These are phyloP conservation scores for Probaryconus sp. DNA, from an alignment of 1,140 invertebrate genomes.

Conservation along the genomic window DNA sequence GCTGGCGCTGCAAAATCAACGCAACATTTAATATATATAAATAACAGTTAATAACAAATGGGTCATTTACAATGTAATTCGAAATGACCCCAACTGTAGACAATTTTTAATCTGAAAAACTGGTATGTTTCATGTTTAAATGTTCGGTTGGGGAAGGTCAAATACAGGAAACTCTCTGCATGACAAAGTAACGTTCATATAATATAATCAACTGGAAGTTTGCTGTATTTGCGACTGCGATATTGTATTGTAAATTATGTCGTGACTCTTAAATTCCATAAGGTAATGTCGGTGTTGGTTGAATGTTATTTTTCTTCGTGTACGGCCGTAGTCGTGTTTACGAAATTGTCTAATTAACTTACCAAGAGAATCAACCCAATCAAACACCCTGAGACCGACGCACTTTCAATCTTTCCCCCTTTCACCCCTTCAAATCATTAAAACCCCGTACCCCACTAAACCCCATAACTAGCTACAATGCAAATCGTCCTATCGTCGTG, in stretches of 20 bases:
- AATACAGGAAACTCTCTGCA: too few species aligned
- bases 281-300: conserved; percentile 28
- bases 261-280: conserved; percentile 2
- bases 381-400: conserved; percentile 17
- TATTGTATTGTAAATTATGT: not conserved
- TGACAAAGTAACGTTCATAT: too few species aligned
- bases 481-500: conserved; percentile 63
- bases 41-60: too few species aligned
- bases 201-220: not conserved
- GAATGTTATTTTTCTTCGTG: conserved; percentile 42
- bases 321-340: conserved; percentile 52
- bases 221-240: not conserved
- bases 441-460: not conserved
- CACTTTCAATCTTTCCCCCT: conserved; percentile 2
- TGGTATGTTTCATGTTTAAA: too few species aligned
- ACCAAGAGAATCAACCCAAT: conserved; percentile 22
- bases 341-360: conserved; percentile 52
- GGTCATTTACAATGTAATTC: too few species aligned
- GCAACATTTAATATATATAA: too few species aligned
- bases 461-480: conserved; percentile 29
- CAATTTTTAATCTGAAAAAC: too few species aligned
- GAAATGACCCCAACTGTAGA: too few species aligned
- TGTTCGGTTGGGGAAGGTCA: too few species aligned
- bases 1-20: too few species aligned
- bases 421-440: not conserved